Evolutionary conservation across 2,113 vertebrate genomes (phyloP), one percentile per base, ranked within the genome.

Genomic region (Siniperca chuatsi): DNA sequence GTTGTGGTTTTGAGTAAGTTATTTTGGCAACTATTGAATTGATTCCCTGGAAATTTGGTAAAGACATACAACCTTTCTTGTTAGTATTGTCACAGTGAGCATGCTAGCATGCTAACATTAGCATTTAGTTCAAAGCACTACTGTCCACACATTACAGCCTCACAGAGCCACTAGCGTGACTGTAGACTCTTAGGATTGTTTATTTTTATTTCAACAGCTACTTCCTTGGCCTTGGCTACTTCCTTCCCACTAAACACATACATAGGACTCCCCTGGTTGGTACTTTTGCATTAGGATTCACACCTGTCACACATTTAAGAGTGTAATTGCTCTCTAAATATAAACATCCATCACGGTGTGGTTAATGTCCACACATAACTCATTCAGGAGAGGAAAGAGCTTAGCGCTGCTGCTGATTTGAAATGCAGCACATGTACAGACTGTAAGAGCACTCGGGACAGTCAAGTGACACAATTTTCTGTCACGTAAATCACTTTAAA

Each of bases 301-400:
- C 78, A 79, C 72, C 79, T 87, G 83, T 87, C 61, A 82, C 57
- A 87, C 80, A 75, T 82, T 84, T 73, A 92, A 92, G 89, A 87
- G 88, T 9, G 71, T 90, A 94, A 92, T 87, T 86, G 75, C 78
- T 72, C 81, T 66, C 65, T 72, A 82, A 90, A 89, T 66, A 68
- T 86, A 93, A 91, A 89, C 86, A 86, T 72, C 71, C 84, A 88
- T 90, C 83, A 40, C 13, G 0, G 15, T 33, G 35, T 72, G 71
- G 35, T 62, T 83, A 62, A 79, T 79, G 70, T 71, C 46, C 57
- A 23, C 33, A 70, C 16, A 18, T 40, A 71, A 55, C 42, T 29
- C 46, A 48, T 72, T 69, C n/a, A 67, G 25, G n/a, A 66, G 57
- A 46, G 55, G 20, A 33, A 66, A 78, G 48, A 37, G 57, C 48